Conservation (phyloP, 53 echinoderm and acorn worm genomes). For the Luidia sarsii region DNA sequence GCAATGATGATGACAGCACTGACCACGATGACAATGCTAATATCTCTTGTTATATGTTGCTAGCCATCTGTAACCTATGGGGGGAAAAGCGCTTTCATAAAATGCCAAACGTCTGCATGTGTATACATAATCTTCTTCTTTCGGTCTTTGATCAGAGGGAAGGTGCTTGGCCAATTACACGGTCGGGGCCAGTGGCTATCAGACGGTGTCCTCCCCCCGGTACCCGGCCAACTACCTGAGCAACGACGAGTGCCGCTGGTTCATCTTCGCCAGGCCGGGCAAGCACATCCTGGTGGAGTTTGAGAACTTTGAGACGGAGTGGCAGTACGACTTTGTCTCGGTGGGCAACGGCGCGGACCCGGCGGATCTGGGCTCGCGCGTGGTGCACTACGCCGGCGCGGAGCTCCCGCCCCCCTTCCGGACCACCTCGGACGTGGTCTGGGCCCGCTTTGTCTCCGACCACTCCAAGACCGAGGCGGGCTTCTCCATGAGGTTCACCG, state of each 20-base stretch:
- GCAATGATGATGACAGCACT: too few relatives aligned
- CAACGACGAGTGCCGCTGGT: constrained; percentile 92
- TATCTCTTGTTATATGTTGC: too few relatives aligned
- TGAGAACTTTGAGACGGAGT: constrained; percentile 71
- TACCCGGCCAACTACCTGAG: constrained; percentile 90
- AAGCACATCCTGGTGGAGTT: constrained; percentile 84
- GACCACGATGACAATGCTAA: too few relatives aligned
- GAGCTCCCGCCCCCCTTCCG: constrained; percentile 73
- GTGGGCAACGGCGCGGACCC: constrained; percentile 83
- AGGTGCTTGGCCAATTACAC: constrained; percentile 85
- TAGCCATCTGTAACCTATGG: too few relatives aligned
- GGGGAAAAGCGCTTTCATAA: too few relatives aligned
- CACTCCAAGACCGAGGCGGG: constrained; percentile 84
- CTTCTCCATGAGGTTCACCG: constrained; percentile 59
- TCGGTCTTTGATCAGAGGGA: too few relatives aligned
- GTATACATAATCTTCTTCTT: too few relatives aligned
- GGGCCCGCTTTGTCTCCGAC: constrained; percentile 83
- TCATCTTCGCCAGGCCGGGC: constrained; percentile 67
- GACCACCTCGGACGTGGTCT: constrained; percentile 76
- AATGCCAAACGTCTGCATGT: too few relatives aligned
- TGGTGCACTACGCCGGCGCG: constrained; percentile 69
- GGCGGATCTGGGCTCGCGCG: constrained; percentile 60
- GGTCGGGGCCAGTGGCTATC: constrained; percentile 46
- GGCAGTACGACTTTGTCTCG: constrained; percentile 78
- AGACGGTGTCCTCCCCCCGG: constrained; percentile 69